Percentiles rank a stretch among this genome's conserved stretches.
Evolutionary conservation across 2,113 vertebrate species (phyloP).

Genomic region (Reinhardtius hippoglossoides): DNA sequence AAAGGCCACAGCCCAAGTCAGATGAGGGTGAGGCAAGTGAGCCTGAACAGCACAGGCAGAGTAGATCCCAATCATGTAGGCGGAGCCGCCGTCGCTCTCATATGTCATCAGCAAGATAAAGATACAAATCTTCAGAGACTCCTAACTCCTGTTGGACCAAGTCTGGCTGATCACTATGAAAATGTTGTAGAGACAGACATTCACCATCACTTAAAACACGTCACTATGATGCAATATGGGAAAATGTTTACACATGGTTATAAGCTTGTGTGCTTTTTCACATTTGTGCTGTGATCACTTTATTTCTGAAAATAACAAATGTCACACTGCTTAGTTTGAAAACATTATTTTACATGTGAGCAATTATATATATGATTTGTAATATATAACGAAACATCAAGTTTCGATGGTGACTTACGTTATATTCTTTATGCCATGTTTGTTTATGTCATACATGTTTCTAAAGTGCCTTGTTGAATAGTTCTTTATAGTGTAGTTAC

Average conservation of each 20-base stretch:
- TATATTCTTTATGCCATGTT: background rate
- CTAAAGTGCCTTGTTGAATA: background rate
- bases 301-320: too few species aligned
- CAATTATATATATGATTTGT: too few species aligned
- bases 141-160: background rate
- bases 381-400: background rate
- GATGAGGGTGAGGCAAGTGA: background rate
- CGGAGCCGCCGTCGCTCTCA: background rate
- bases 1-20: background rate
- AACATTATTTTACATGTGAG: too few species aligned
- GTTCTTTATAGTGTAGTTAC: background rate
- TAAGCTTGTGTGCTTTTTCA: too few species aligned
- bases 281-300: too few species aligned
- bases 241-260: background rate
- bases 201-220: background rate
- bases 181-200: background rate
- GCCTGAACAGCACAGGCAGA: background rate
- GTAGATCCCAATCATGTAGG: constrained; percentile 24
- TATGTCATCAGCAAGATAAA: background rate
- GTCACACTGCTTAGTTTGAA: too few species aligned
- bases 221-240: too few species aligned
- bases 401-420: background rate
- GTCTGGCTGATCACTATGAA: background rate
- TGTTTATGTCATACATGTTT: background rate
- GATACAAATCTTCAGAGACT: constrained; percentile 4